Base-by-base conservation (phyloP, 2,797 vertebrate species). In the Melopsittacus undulatus region DNA sequence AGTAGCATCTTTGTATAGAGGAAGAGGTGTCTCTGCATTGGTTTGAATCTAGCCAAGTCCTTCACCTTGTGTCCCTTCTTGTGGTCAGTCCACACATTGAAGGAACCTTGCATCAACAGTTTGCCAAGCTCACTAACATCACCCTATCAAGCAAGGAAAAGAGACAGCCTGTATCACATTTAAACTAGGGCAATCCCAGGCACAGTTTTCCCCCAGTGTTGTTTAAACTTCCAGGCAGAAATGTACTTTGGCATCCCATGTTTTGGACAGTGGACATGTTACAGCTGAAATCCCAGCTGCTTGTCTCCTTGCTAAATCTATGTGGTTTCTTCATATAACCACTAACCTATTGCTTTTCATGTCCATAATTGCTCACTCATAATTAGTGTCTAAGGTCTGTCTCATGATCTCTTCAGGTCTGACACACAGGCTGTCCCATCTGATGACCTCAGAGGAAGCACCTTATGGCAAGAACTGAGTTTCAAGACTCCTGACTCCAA, bases 1-100 rank as follows among this genome's bases (percentile, higher is more conserved):
- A 99, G 97, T 3, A 99, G 96, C 94, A 98, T 98, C 97, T 98
- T 99, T 81, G 99, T 97, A 30, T 99, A 99, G 10, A 99, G 98
- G 92, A 99, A 99, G 66, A 99, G 98, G 81, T 99, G 99, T 48
- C 99, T 98, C 96, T 99, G 99, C 98, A 99, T 99, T 10, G 99
- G 99, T 94, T 99, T 99, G 90, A 99, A 99, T 64, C 99, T 97
- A 9, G 99, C 99, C 96, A 99, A 96, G 95, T 99, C 99, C 97
- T 99, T 99, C 89, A 99, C 99, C 97, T 99, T 99, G 96, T 99
- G 99, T 24, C 98, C 99, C 90, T 98, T 99, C 96, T 99, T 99
- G 97, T 99, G 99, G 89, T 99, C 98, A 2, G 99, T 99, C 99
- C 99, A 99, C 63, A 99, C 98, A 0, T 98, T 99, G 95, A 99